Base-by-base conservation (phyloP, 2,888 invertebrate genomes). In the Eustalomyia histrio region DNA sequence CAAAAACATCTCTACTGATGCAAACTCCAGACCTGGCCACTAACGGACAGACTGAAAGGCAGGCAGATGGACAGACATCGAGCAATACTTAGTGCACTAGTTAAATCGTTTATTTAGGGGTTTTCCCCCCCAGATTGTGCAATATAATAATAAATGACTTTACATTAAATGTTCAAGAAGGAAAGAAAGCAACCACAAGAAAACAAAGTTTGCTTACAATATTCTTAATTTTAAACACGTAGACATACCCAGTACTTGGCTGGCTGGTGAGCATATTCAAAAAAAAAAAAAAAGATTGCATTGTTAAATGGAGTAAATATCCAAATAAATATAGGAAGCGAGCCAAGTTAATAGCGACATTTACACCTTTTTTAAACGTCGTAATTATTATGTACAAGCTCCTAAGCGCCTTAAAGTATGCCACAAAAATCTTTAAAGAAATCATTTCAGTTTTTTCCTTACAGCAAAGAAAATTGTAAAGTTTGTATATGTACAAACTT, bases 321-420 rank as follows among this genome's bases (percentile, higher is more conserved):
- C 39, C 39, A 39, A 39, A 39, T 5, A 10, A 39, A 39, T 12
- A 39, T 39, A 39, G 12, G 29, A 10, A 39, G 39, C 39, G 39
- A 39, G 39, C 39, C 39, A 39, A 12, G 39, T 39, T 39, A 39
- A 39, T 39, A 12, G 39, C 39, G 39, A 39, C 39, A 39, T 39
- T 39, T 39, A 39, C 39, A 39, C 39, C 39, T 39, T 39, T 39
- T 29, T 39, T 39, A 39, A 39, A 39, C 12, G 39, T 39, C 39
- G 39, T 39, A 1, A 39, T 39, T 39, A 39, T 39, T 39, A 39
- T 39, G 6, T 39, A 39, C 39, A 39, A 39, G 39, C 39, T 12
- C 12, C 35, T 67, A 67, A 67, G 67, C 67, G 53, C 67, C 67
- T 53, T 67, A 67, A 67, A 67, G 67, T 35, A 55, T 52, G 55